Evolutionary conservation across 30 jellyfish, hydroid and myxozoan genomes (phyloP), one percentile per base, ranked within the genome.

Genomic region (Rhopilema esculentum): DNA sequence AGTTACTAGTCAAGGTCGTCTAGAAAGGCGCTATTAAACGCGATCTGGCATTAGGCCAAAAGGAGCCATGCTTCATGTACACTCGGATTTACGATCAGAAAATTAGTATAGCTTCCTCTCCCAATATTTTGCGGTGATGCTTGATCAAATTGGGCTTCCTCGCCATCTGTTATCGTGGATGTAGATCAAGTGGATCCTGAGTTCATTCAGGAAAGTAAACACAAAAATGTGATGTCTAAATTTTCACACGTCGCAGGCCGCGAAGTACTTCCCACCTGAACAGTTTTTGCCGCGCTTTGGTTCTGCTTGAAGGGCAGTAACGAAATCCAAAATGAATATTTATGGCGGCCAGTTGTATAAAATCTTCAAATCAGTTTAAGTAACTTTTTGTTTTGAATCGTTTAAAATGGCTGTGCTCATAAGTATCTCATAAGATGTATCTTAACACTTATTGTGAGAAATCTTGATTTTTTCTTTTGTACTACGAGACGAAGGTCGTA

Each of bases 221-320:
- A n/a, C 73, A 63, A 63, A 51, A 19, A 63, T 24, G 17, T n/a
- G 29, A 19, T 17, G 73, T n/a, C 29, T 63, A 25, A 19, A 25
- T 63, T 63, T 63, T n/a, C 73, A 7, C 30, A 63, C 30, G 17
- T 19, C 73, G 4, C 30, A 63, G 73, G 29, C 27, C 30, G 29
- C 29, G 73, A 63, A 19, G 30, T 19, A 63, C 73, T 24, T 63
- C 73, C 74, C 86, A 48, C 23, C 31, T 48, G 68, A 72, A 26
- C 9, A n/a, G 80, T 57, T 62, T 84, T 74, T 72, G 94, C 94
- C 94, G 94, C 94, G 94, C 94, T 85, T 85, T 85, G 88, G 69
- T 25, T 72, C 25, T 85, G 21, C 61, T 51, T 69, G 72, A 74
- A 85, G 94, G 94, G 94, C 94, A 87, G 94, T 73, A 24, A 26